Evolutionary conservation across 1,140 invertebrate genomes (phyloP).

Genomic region (Myzus persicae): DNA sequence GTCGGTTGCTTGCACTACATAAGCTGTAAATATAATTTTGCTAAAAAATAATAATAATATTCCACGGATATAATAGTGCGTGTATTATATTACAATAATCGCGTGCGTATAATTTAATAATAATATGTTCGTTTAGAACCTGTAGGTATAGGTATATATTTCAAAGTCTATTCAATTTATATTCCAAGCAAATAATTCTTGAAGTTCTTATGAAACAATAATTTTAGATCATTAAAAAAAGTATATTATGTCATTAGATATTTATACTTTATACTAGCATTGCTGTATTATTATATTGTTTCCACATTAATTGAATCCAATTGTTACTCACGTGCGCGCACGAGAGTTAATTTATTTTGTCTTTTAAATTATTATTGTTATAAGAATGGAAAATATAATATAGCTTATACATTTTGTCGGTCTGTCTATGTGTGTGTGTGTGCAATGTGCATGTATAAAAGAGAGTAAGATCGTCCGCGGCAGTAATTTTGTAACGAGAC

Average conservation of each 20-base stretch:
- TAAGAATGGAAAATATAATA: not conserved
- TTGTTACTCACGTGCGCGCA: not conserved
- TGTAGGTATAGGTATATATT: not conserved
- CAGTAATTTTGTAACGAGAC: not conserved
- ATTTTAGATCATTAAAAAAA: constrained; percentile 1
- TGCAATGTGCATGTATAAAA: not conserved
- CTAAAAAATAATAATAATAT: not conserved
- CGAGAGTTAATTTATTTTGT: not conserved
- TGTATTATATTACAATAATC: not conserved
- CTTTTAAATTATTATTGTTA: constrained; percentile 4
- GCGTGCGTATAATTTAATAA: not conserved
- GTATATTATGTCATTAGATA: not conserved
- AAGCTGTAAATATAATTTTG: not conserved
- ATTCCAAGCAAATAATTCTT: not conserved
- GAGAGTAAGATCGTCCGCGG: not conserved
- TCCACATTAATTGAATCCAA: constrained; percentile 17
- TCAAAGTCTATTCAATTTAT: not conserved
- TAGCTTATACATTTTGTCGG: not conserved
- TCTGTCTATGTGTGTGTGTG: not conserved
- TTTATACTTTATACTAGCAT: not conserved
- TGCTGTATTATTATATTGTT: not conserved
- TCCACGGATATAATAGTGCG: not conserved
- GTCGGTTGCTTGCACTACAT: not conserved
- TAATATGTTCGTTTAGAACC: not conserved
- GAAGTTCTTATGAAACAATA: not conserved